Conservation (phyloP, 2,888 invertebrate species). For the Chaetogeoica ovagalla region DNA sequence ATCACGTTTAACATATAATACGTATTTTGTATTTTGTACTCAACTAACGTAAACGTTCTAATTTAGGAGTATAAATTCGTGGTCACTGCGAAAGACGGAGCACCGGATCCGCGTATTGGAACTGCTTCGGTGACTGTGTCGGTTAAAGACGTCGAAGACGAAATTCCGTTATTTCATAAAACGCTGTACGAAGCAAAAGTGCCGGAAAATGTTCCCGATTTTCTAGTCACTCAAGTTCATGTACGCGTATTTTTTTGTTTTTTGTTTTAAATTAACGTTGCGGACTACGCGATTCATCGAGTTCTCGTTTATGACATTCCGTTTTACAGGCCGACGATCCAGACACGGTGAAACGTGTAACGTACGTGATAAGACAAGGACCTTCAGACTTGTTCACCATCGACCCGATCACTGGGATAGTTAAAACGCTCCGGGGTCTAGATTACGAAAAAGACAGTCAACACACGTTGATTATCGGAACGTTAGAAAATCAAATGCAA, state of each 20-base stretch:
- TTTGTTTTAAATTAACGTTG: too few species aligned
- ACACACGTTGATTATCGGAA: slow-evolving; percentile 78
- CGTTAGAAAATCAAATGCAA: slow-evolving; percentile 76
- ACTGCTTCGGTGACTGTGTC: slow-evolving; percentile 83
- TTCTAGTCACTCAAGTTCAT: slow-evolving; percentile 76
- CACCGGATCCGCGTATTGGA: slow-evolving; percentile 79
- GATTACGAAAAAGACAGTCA: slow-evolving; percentile 77
- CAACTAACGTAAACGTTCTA: slow-evolving; percentile 51
- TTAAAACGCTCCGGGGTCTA: slow-evolving; percentile 74
- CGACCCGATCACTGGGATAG: slow-evolving; percentile 76
- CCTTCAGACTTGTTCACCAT: slow-evolving; percentile 81
- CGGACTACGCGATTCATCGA: too few species aligned
- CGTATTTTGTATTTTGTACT: not conserved
- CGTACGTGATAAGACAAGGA: slow-evolving; percentile 81
- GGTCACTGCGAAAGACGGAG: slow-evolving; percentile 86
- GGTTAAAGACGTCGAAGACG: slow-evolving; percentile 81
- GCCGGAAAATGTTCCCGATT: slow-evolving; percentile 82
- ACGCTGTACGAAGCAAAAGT: slow-evolving; percentile 75
- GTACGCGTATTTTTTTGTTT: slow-evolving; percentile 60
- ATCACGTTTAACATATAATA: too few species aligned
- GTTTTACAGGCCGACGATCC: slow-evolving; percentile 75
- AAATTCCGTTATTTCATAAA: slow-evolving; percentile 76
- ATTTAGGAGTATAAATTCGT: slow-evolving; percentile 76
- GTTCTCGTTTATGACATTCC: too few species aligned
- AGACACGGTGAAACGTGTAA: slow-evolving; percentile 80